A percentile compares a stretch with the other conserved stretches of the same genome.
phyloP scores from a whole-genome alignment of 2,888 invertebrate genomes.

The Eumacrocentrus americanus region DNA sequence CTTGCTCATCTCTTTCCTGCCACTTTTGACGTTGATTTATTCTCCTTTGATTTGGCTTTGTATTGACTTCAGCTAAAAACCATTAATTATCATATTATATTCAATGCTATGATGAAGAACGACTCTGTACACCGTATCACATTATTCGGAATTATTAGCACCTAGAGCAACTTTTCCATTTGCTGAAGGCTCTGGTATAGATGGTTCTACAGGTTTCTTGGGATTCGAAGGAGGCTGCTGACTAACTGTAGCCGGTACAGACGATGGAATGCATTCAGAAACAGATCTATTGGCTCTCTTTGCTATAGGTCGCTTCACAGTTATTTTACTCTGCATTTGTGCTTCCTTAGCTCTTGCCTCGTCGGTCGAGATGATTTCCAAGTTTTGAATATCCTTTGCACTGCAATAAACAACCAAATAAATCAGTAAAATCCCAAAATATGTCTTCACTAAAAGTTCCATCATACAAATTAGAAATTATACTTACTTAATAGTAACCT shows the following conservation, averaged over 20 bases:
- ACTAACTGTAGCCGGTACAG: slow-evolving; percentile 38
- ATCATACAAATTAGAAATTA: too few relatives aligned
- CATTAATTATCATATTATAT: slow-evolving; percentile 5
- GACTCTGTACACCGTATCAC: not conserved
- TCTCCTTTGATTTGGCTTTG: slow-evolving; percentile 60
- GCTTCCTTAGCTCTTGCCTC: slow-evolving; percentile 58
- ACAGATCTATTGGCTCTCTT: slow-evolving; percentile 64
- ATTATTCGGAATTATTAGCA: slow-evolving; percentile 28
- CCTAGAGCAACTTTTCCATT: slow-evolving; percentile 50
- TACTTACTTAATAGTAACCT: slow-evolving; percentile 70
- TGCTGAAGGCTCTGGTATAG: slow-evolving; percentile 43
- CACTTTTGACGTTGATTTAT: slow-evolving; percentile 59
- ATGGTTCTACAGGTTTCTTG: slow-evolving; percentile 42
- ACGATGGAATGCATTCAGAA: slow-evolving; percentile 55
- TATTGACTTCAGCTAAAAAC: slow-evolving; percentile 51
- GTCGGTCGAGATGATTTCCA: slow-evolving; percentile 76
- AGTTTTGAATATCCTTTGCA: slow-evolving; percentile 75
- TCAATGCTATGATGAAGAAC: not conserved
- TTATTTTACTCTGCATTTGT: slow-evolving; percentile 62
- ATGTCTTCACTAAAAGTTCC: not conserved
- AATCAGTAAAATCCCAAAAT: not conserved
- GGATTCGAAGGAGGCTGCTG: slow-evolving; percentile 42
- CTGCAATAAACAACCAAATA: slow-evolving; percentile 60
- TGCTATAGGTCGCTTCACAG: slow-evolving; percentile 65
- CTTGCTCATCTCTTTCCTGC: slow-evolving; percentile 71